phyloP scores from a whole-genome alignment of 2,888 invertebrate genomes.

The Watsonalla binaria region DNA sequence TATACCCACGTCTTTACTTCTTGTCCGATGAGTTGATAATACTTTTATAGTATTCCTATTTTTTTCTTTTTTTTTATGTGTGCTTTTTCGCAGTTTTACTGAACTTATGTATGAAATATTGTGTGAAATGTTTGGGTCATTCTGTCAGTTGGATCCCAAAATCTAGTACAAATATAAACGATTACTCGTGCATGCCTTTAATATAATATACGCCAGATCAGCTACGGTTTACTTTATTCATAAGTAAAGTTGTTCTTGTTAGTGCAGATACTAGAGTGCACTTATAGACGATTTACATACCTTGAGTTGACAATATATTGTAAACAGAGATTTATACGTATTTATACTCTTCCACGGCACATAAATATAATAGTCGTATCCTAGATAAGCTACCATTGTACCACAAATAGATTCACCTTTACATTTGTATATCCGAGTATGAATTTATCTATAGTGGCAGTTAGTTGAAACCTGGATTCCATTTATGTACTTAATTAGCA shows the following conservation, averaged over 20 bases:
- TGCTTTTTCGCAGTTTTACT: constrained; percentile 30
- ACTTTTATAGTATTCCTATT: constrained; percentile 36
- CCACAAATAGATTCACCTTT: constrained; percentile 24
- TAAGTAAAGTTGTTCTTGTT: constrained; percentile 17
- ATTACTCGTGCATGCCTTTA: constrained; percentile 1
- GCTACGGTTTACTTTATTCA: constrained; percentile 3
- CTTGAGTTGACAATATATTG: constrained; percentile 39
- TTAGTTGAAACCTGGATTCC: constrained; percentile 37
- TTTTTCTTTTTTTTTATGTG: constrained; percentile 29
- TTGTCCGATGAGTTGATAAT: constrained; percentile 34
- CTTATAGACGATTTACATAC: constrained; percentile 42
- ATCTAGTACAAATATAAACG: constrained; percentile 50
- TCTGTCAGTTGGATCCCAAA: constrained; percentile 61
- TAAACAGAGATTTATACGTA: constrained; percentile 8
- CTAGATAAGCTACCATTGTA: constrained; percentile 16
- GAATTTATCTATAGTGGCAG: constrained; percentile 31
- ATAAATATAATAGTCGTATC: constrained; percentile 8
- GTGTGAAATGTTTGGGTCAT: constrained; percentile 22
- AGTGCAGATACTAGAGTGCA: constrained; percentile 30
- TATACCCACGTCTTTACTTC: constrained; percentile 43
- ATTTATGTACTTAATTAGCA: constrained; percentile 65
- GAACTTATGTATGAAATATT: constrained; percentile 22
- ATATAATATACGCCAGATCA: neutral
- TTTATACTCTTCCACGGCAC: constrained; percentile 29
- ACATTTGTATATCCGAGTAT: constrained; percentile 15